These are phyloP conservation scores for Bombus confusus DNA, from an alignment of 1,140 invertebrate genomes.

Conservation along the genomic window DNA sequence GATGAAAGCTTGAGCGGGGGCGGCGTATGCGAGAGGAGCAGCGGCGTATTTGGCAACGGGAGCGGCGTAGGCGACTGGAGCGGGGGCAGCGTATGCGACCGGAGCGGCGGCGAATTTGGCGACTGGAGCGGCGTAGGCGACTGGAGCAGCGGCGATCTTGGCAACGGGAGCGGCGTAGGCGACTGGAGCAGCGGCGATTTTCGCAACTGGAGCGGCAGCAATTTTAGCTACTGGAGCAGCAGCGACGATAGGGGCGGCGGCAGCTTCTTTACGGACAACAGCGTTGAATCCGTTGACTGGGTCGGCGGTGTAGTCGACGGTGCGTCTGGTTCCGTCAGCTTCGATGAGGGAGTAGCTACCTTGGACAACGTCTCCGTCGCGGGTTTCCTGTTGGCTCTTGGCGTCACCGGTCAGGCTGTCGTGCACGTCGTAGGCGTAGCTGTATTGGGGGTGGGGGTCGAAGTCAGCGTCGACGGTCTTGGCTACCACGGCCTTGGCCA, in stretches of 20 bases:
- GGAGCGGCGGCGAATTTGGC: conserved; percentile 48
- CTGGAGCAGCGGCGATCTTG: conserved; percentile 54
- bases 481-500: conserved; percentile 52
- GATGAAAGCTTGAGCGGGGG: conserved; percentile 60
- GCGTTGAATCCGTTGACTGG: conserved; percentile 84
- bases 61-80: conserved; percentile 50
- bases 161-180: conserved; percentile 52
- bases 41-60: conserved; percentile 50
- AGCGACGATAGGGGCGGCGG: conserved; percentile 43
- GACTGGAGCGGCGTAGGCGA: conserved; percentile 30
- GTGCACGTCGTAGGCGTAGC: conserved; percentile 83
- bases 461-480: conserved; percentile 74
- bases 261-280: conserved; percentile 83
- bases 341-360: conserved; percentile 84
- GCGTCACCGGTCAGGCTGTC: conserved; percentile 83
- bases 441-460: conserved; percentile 84
- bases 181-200: conserved; percentile 57
- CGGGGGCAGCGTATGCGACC: conserved; percentile 22
- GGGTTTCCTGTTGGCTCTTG: conserved; percentile 83
- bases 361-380: conserved; percentile 83
- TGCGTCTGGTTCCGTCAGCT: conserved; percentile 83
- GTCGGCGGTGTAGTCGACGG: conserved; percentile 84
- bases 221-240: conserved; percentile 53
- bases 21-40: conserved; percentile 46
- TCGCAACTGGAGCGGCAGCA: conserved; percentile 26